Percentiles rank a stretch among this genome's conserved stretches.
These are phyloP conservation scores for Lepidocyrtoides sp. DNA, from an alignment of 2,888 invertebrate species.

Conservation along the genomic window DNA sequence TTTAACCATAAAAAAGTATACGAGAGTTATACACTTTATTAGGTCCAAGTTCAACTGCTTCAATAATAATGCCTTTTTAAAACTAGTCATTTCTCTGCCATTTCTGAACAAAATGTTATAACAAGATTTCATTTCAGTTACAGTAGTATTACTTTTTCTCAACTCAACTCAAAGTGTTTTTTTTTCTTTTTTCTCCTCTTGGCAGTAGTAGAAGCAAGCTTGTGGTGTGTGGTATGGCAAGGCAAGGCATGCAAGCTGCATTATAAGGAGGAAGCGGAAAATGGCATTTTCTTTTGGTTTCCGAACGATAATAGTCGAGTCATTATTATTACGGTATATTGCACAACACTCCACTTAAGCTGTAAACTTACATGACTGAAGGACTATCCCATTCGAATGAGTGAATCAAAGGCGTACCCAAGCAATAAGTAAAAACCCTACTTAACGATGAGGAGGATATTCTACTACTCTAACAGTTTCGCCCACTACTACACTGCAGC, in stretches of 20 bases:
- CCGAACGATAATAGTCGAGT: conserved; percentile 66
- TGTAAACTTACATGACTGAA: conserved; percentile 40
- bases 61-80: conserved; percentile 43
- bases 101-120: conserved; percentile 39
- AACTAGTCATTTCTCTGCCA: conserved; percentile 31
- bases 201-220: not conserved
- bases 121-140: conserved; percentile 1
- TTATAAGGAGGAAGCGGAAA: conserved; percentile 66
- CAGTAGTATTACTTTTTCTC: too few relatives aligned
- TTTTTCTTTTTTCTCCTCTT: not conserved
- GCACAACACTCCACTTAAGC: conserved; percentile 60
- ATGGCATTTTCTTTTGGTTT: conserved; percentile 68
- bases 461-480: not conserved
- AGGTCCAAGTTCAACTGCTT: conserved; percentile 43
- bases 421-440: conserved; percentile 31
- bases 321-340: conserved; percentile 75
- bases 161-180: not conserved
- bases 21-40: conserved; percentile 28
- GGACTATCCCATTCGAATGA: conserved; percentile 25
- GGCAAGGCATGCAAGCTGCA: conserved; percentile 1
- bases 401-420: conserved; percentile 22
- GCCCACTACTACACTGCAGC: not conserved
- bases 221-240: too few relatives aligned
- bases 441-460: conserved; percentile 53
- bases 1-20: conserved; percentile 20